A percentile compares a stretch with the other conserved stretches of the same genome.
Conservation (phyloP, 2,797 vertebrate species). For the Alectoris magna region DNA sequence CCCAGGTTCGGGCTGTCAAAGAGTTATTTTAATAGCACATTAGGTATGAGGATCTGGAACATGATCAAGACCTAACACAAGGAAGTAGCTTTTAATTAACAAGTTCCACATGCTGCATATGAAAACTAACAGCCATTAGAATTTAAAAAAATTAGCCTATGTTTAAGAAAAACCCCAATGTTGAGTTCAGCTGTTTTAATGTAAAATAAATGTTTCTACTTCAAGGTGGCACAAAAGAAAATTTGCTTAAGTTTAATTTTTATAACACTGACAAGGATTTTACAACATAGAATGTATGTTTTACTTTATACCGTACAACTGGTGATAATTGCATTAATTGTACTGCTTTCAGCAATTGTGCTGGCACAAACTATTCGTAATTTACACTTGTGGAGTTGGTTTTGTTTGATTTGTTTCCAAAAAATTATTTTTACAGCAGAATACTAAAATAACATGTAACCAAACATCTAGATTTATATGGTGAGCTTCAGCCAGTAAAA, state of each 20-base stretch:
- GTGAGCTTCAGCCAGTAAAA: constrained; percentile 30
- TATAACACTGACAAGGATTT: constrained; percentile 48
- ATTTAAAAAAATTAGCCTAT: constrained; percentile 32
- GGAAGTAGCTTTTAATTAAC: constrained; percentile 69
- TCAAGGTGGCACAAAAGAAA: constrained; percentile 35
- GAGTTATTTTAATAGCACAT: constrained; percentile 44
- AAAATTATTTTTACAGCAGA: constrained; percentile 15
- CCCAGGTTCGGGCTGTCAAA: constrained; percentile 21
- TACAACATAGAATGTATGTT: constrained; percentile 33
- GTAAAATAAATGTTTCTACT: constrained; percentile 53
- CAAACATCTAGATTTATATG: constrained; percentile 37
- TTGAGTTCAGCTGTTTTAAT: constrained; percentile 41
- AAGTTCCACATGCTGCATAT: constrained; percentile 55
- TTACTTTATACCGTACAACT: constrained; percentile 18
- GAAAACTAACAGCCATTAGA: constrained; percentile 37
- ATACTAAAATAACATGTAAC: constrained; percentile 32
- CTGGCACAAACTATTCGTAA: constrained; percentile 9
- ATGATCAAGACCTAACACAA: constrained; percentile 49
- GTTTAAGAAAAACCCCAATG: background rate
- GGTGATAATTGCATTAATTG: constrained; percentile 45
- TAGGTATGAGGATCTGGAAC: constrained; percentile 45
- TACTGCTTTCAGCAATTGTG: constrained; percentile 11
- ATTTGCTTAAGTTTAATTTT: constrained; percentile 63
- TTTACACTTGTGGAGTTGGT: constrained; percentile 4
- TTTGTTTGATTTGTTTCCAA: constrained; percentile 47